These are phyloP conservation scores for Nomada flava DNA, from an alignment of 2,888 invertebrate species.

Conservation along the genomic window DNA sequence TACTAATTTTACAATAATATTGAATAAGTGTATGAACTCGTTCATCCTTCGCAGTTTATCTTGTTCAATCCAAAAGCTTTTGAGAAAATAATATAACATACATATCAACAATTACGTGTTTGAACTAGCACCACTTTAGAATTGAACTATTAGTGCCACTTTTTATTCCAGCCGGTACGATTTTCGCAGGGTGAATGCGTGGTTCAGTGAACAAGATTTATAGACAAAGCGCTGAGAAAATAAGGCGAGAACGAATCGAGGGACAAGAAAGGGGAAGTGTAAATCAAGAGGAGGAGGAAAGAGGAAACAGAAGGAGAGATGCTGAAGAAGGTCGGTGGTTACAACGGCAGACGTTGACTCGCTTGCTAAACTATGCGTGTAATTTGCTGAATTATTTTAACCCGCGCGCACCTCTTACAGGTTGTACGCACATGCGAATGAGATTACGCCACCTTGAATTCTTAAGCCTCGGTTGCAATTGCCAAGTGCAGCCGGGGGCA, in stretches of 20 bases:
- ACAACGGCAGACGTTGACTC: slow-evolving; percentile 58
- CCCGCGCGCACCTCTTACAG: slow-evolving; percentile 32
- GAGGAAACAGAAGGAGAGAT: slow-evolving; percentile 34
- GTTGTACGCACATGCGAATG: slow-evolving; percentile 34
- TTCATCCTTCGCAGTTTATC: too few relatives aligned
- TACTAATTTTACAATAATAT: too few relatives aligned
- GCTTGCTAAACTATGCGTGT: slow-evolving; percentile 74
- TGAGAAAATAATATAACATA: too few relatives aligned
- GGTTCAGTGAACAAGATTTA: slow-evolving; percentile 20
- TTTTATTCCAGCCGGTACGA: slow-evolving; percentile 1
- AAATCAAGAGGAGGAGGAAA: slow-evolving; percentile 28
- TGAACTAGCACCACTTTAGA: too few relatives aligned
- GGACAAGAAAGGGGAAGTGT: not conserved
- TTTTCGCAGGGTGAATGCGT: not conserved
- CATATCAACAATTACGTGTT: too few relatives aligned
- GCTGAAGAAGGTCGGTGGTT: slow-evolving; percentile 59
- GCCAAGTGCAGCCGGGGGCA: slow-evolving; percentile 50
- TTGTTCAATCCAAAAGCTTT: too few relatives aligned
- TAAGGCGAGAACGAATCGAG: not conserved
- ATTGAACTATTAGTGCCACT: too few relatives aligned
- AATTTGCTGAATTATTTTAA: slow-evolving; percentile 74
- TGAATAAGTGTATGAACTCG: too few relatives aligned
- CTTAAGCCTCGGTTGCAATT: slow-evolving; percentile 51
- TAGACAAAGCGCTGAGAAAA: slow-evolving; percentile 24
- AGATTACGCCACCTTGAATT: slow-evolving; percentile 60